Percentiles rank a stretch among this genome's conserved stretches.
Conservation (phyloP, 2,113 vertebrate species). For the Apodemus speciosus region DNA sequence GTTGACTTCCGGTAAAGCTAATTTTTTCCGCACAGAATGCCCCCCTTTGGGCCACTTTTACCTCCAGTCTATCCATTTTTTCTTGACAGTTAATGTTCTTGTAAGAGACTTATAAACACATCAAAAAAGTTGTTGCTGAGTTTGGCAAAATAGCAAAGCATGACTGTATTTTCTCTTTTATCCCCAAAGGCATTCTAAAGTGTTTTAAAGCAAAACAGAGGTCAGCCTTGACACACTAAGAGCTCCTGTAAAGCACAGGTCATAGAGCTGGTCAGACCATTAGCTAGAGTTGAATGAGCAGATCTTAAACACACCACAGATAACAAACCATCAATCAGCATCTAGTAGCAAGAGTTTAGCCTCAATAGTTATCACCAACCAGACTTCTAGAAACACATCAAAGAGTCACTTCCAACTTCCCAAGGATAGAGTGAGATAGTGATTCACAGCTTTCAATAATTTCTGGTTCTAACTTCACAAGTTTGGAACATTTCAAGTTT, state of each 20-base stretch:
- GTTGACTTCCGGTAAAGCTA: background rate
- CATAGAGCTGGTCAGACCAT: background rate
- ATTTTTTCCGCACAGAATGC: background rate
- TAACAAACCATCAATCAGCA: background rate
- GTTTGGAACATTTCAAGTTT: background rate
- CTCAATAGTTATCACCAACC: background rate
- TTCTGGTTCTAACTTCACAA: background rate
- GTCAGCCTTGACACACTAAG: background rate
- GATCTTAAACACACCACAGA: background rate
- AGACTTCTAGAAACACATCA: background rate
- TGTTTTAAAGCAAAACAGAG: conserved; percentile 17
- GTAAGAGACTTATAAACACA: background rate
- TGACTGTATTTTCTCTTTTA: background rate
- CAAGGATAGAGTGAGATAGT: background rate
- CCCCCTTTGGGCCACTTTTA: background rate
- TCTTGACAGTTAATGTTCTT: background rate
- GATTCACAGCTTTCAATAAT: background rate
- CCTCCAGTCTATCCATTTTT: background rate
- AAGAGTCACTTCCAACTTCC: background rate
- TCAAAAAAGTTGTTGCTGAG: background rate
- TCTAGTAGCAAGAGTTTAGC: background rate
- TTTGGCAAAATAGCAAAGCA: background rate
- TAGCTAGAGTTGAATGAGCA: background rate
- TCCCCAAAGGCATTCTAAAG: background rate
- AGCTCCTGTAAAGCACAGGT: background rate